Percentiles rank a stretch among this genome's conserved stretches.
Conservation (phyloP, 2,113 vertebrate species). For the Empidonax traillii region DNA sequence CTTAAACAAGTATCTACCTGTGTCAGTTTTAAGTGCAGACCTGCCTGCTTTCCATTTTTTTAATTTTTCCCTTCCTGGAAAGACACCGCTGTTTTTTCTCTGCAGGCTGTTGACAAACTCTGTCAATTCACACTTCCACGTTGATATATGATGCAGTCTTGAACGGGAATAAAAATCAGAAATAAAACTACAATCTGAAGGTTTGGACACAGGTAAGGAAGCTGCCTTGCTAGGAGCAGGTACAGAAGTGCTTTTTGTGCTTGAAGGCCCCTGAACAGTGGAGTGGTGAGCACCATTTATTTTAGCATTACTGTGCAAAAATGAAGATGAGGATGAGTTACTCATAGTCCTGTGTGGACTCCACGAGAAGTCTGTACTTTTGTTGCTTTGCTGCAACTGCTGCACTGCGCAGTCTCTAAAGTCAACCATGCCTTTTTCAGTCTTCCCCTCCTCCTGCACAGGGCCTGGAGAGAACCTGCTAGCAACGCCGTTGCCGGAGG, state of each 20-base stretch:
- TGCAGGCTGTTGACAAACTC: conserved; percentile 93
- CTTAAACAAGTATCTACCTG: conserved; percentile 78
- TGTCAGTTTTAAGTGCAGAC: conserved; percentile 78
- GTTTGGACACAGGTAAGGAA: conserved; percentile 69
- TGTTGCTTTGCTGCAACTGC: conserved; percentile 69
- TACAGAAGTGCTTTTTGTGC: conserved; percentile 81
- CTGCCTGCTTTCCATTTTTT: conserved; percentile 84
- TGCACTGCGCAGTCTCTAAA: conserved; percentile 73
- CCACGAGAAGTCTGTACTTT: conserved; percentile 49
- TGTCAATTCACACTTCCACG: conserved; percentile 91
- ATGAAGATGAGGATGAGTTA: conserved; percentile 65
- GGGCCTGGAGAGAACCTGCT: conserved; percentile 59
- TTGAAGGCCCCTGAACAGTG: conserved; percentile 79
- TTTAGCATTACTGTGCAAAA: conserved; percentile 79
- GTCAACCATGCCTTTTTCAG: conserved; percentile 61
- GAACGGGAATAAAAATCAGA: conserved; percentile 94
- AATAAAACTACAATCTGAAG: conserved; percentile 85
- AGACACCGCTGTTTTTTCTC: conserved; percentile 79
- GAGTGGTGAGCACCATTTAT: conserved; percentile 89
- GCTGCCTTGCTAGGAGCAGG: conserved; percentile 62
- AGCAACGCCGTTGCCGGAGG: conserved; percentile 58
- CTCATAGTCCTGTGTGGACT: conserved; percentile 74
- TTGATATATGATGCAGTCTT: conserved; percentile 95
- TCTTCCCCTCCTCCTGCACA: conserved; percentile 62
- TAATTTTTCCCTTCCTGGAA: conserved; percentile 91